Base-by-base conservation (phyloP, 2,797 vertebrate species). In the Spinibarbus caldwelli region DNA sequence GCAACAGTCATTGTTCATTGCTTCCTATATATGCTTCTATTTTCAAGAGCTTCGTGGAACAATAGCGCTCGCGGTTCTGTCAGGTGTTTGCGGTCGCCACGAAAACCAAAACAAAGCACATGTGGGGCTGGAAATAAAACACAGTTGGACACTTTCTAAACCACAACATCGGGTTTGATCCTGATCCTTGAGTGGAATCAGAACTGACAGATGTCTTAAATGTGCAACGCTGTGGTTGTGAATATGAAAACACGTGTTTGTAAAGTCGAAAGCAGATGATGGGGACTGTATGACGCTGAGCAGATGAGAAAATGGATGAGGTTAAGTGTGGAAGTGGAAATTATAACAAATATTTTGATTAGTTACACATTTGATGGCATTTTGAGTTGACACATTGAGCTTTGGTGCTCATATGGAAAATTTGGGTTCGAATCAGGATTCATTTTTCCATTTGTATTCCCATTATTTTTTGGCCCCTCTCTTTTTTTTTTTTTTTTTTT, bases 1-100 rank as follows among this genome's bases (percentile, higher is more conserved):
- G 93, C 91, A 94, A 92, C 92, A 95, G 94, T 95, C 94, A 96
- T 94, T 95, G 95, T 95, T 95, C 94, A 94, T 94, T 93, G 92
- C 94, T 95, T 94, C 92, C 90, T 92, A 94, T 93, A n/a, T n/a
- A 91, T 89, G 92, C 87, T 91, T 91, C 92, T 95, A 92, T 94
- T 94, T 95, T 92, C 91, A 92, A 94, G 88, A 90, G 90, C 87
- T 91, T 89, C 77, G 84, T 91, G 88, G 68, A 95, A 95, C 94
- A 94, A 94, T 92, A 84, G 89, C 47, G 23, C 62, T 89, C 36
- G 70, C 77, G 73, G 59, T 87, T 83, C 72, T 72, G 89, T 93
- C 91, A 93, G 91, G 91, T 94, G 92, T 92, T 83, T 80, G 78
- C 34, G 45, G 79, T 17, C 31, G 36, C 64, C 10, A 66, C 70